Percentiles rank a stretch among this genome's conserved stretches.
These are phyloP conservation scores for Diplodus puntazzo DNA, from an alignment of 2,797 vertebrate species.

Conservation along the genomic window DNA sequence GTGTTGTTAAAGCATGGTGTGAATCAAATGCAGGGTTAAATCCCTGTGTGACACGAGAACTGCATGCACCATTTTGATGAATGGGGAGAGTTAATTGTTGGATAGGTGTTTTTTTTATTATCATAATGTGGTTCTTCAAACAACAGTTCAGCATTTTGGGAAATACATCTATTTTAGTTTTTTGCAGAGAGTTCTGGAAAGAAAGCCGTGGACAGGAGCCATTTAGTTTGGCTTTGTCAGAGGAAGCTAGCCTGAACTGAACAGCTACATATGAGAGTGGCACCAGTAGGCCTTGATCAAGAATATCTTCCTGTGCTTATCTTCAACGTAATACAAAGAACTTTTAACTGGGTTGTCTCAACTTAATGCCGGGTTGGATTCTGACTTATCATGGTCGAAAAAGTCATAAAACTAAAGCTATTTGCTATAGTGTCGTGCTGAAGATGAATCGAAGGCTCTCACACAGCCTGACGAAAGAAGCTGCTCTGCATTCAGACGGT, in stretches of 20 bases:
- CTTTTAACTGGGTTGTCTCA: no score
- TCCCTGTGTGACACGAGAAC: background rate
- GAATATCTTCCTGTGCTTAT: no score
- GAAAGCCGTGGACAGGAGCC: background rate
- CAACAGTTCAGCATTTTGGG: background rate
- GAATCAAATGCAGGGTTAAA: constrained; percentile 7
- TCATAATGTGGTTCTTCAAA: background rate
- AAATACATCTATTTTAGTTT: background rate
- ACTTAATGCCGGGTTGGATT: no score
- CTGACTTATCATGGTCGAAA: no score
- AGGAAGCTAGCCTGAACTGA: background rate
- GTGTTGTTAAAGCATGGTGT: constrained; percentile 2
- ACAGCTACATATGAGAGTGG: background rate
- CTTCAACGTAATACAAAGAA: no score
- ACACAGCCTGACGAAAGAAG: no score
- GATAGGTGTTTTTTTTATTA: background rate
- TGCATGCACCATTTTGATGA: background rate
- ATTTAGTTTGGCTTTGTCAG: background rate
- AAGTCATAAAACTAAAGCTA: no score
- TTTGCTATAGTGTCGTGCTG: no score
- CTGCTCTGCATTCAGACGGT: no score
- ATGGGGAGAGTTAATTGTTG: background rate
- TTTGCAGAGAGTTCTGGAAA: background rate
- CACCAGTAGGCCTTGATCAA: background rate
- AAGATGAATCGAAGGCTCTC: no score